Evolutionary conservation across 2,888 invertebrate species (phyloP), one percentile per base, ranked within the genome.

Genomic region (Cheiracanthium punctorium): DNA sequence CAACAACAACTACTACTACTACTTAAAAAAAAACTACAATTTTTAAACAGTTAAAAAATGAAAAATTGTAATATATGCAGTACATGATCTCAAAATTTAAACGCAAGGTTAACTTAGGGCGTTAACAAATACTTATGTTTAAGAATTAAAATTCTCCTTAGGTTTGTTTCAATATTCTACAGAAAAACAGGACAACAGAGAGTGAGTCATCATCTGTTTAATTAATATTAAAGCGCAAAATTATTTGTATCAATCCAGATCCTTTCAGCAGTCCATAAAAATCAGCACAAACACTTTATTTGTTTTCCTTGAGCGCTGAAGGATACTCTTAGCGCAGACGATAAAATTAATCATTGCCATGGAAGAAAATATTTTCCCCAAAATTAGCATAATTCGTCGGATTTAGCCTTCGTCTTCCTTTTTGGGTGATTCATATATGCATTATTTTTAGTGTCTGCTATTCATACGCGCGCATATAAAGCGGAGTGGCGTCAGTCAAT

Each of bases 291-390:
- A 37, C 10, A 37, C 14, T 2, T 24, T 17, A 24, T 8, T 12
- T 10, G 1, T 20, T 58, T 24, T 58, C 58, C 58, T 58, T 58
- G 58, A 58, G 24, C 20, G 4, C 24, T 4, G 48, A 48, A 48
- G 58, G 24, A 58, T 58, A 24, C 12, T 24, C 1, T 17, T 10
- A 48, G 14, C 43, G n/a, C 43, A 24, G 58, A 58, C 58, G 58
- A 37, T 17, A 24, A 58, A 58, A 58, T 58, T 58, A 58, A 58
- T 58, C 58, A 58, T 20, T 58, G 20, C 58, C 58, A 58, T 24
- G 24, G 24, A 24, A 58, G 58, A 58, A n/a, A 58, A 58, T 58
- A 58, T 58, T 58, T 58, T 58, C 24, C 58, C 58, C 24, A 2
- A 58, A 58, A 58, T 58, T 58, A 24, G 58, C 58, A 58, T 58